Percentiles rank a stretch among this genome's conserved stretches.
phyloP scores from a whole-genome alignment of 2,888 invertebrate species.

The Actias luna region DNA sequence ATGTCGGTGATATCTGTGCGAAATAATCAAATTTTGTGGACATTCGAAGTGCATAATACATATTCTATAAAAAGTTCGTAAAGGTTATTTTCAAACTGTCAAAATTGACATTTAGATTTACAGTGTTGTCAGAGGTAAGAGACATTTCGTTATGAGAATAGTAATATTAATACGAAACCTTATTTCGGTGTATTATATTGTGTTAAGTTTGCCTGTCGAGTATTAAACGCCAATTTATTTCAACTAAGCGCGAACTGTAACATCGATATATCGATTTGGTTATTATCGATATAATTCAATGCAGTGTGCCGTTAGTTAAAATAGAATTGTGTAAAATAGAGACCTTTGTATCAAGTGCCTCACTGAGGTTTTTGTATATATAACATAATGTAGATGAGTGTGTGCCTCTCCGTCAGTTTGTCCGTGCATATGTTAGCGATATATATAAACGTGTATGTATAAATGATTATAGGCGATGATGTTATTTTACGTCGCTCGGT shows the following conservation, averaged over 20 bases:
- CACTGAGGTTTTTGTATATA: slow-evolving; percentile 67
- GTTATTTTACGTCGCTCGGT: neutral
- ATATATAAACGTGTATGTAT: neutral
- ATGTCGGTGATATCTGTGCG: too few species aligned
- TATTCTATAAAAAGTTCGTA: neutral
- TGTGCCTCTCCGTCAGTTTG: slow-evolving; percentile 59
- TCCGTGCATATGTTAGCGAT: slow-evolving; percentile 22
- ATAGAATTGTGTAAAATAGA: neutral
- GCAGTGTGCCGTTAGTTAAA: neutral
- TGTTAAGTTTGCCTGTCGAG: slow-evolving; percentile 10
- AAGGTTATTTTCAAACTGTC: neutral
- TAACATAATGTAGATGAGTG: slow-evolving; percentile 69
- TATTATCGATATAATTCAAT: too few species aligned
- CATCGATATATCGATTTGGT: neutral
- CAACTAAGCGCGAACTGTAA: neutral
- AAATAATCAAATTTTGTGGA: too few species aligned
- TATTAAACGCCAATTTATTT: slow-evolving; percentile 3
- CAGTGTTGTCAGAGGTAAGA: neutral
- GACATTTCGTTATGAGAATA: neutral
- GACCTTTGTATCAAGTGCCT: slow-evolving; percentile 56
- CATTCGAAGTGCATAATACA: neutral
- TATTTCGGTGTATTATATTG: slow-evolving; percentile 4
- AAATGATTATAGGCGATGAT: neutral
- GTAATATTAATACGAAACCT: neutral
- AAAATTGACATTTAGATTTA: neutral